Conservation (phyloP, 2,797 vertebrate species). For the Melanotaenia boesemani region DNA sequence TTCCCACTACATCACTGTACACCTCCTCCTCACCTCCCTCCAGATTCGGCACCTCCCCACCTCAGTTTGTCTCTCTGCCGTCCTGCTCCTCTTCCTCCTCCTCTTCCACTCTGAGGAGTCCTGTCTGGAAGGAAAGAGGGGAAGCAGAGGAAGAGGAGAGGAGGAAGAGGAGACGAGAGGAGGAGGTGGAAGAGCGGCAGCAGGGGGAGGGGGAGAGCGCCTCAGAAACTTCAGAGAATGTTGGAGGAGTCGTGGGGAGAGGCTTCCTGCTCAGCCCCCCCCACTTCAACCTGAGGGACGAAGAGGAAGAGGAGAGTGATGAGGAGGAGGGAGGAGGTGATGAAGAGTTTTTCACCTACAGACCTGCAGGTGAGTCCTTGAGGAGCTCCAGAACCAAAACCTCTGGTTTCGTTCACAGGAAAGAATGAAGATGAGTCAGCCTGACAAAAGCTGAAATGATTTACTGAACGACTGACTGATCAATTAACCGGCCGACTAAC, state of each 20-base stretch:
- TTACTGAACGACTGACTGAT: no score
- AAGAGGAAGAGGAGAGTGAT: slow-evolving; percentile 61
- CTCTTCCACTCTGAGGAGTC: slow-evolving; percentile 29
- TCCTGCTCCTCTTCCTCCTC: background rate
- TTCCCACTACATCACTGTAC: slow-evolving; percentile 14
- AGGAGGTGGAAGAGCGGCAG: slow-evolving; percentile 60
- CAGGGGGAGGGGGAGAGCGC: slow-evolving; percentile 78
- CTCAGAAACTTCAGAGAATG: slow-evolving; percentile 71
- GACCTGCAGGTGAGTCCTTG: slow-evolving; percentile 77
- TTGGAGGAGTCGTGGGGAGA: slow-evolving; percentile 1
- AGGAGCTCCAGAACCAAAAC: no score
- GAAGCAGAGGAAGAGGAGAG: slow-evolving; percentile 13
- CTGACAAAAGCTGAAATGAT: no score
- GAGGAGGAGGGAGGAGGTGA: slow-evolving; percentile 77
- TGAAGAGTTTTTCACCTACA: slow-evolving; percentile 71
- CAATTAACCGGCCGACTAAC: no score
- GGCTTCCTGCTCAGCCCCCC: slow-evolving; percentile 61
- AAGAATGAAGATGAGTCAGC: no score
- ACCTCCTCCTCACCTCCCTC: slow-evolving; percentile 15
- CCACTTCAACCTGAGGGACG: slow-evolving; percentile 10
- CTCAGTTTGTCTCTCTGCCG: background rate
- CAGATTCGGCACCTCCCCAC: background rate
- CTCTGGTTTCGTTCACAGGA: no score
- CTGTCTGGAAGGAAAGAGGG: slow-evolving; percentile 50
- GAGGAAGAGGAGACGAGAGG: slow-evolving; percentile 27